Base-by-base conservation (phyloP, 2,113 vertebrate species). In the Neolamprologus sp. region DNA sequence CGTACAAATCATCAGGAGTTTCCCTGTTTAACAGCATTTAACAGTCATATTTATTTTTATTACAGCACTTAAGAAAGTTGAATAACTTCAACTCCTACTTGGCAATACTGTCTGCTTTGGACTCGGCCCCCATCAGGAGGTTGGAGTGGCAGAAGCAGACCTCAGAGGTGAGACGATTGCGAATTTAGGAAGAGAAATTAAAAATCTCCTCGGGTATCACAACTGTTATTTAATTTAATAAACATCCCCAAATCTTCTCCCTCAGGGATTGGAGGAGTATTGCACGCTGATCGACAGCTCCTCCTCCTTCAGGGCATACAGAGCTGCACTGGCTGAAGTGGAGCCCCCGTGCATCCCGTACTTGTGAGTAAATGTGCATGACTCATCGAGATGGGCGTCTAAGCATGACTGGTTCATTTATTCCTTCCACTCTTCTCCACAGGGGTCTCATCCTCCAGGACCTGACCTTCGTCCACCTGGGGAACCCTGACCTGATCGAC, bases 21-120 rank as follows among this genome's bases (percentile, higher is more conserved):
- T 28, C 6, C 13, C 37, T 45, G 1, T 49, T 60, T 40, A 68
- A 1, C 26, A 80, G 80, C 14, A 26, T 82, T 17, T 21, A 16
- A 63, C 17, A 47, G 37, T 75, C 8, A 42, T 51, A 42, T 31
- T 45, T 47, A 5, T 8, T 58, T 16, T 5, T 53, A 26, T 87
- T 83, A 6, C 92, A 99, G 99, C 99, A 99, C 96, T 97, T 99
- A 94, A 91, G 99, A 85, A 99, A 99, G 94, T 96, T 99, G 87
- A 99, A 99, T 95, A 99, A 99, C 95, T 99, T 99, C 95, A 99
- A 99, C 96, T 99, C 99, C 51, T 99, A 99, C 93, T 92, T 99
- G 97, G 99, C 99, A 92, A 99, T 99, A 91, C 97, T 99, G 89
- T 99, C 99, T 0, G 99, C 99, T 1, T 93, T 99, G 96, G 99